Base-by-base conservation (phyloP, 2,797 vertebrate species). In the Sternarchorhynchus goeldii region DNA sequence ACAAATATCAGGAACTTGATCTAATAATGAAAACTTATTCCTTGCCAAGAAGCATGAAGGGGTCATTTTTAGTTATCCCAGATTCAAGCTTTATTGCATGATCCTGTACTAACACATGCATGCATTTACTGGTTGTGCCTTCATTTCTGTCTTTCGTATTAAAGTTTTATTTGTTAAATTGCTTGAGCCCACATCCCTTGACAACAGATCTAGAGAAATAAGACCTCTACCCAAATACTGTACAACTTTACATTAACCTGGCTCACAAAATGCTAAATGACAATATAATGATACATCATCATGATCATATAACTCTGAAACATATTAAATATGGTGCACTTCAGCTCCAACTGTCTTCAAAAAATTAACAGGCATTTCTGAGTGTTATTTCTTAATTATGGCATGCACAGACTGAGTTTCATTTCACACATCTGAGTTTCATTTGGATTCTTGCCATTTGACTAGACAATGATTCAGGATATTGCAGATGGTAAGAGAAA, bases 21-120 rank as follows among this genome's bases (percentile, higher is more conserved):
- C 81, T 79, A 86, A 86, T 88, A 86, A 86, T 85, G 73, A 78
- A 73, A 72, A 63, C 78, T 80, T 68, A 86, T 60, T 81, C 29
- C 2, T 75, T 39, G 81, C 83, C 86, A 89, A 69, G 70, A 84
- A 70, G 86, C 77, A 77, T 21, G 12, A 6, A 62, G 58, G 81
- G 45, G 66, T 73, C 57, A 57, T 82, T 84, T 82, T 80, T 78
- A 78, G 68, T 81, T 57, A 76, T 74, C 75, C 59, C 70, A 62
- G 45, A 80, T 69, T 10, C 78, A 72, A 32, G 79, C 32, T 80
- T 63, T 60, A 62, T 21, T 8, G 50, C 57, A 69, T 39, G 36
- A 36, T 34, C 20, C 20, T 53, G 8, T n/a, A 76, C 31, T 45
- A 29, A 41, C 6, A 17, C 18, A 69, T 12, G 41, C 41, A 45